phyloP scores from a whole-genome alignment of 2,113 vertebrate genomes.

The Notarius quadriscutis region DNA sequence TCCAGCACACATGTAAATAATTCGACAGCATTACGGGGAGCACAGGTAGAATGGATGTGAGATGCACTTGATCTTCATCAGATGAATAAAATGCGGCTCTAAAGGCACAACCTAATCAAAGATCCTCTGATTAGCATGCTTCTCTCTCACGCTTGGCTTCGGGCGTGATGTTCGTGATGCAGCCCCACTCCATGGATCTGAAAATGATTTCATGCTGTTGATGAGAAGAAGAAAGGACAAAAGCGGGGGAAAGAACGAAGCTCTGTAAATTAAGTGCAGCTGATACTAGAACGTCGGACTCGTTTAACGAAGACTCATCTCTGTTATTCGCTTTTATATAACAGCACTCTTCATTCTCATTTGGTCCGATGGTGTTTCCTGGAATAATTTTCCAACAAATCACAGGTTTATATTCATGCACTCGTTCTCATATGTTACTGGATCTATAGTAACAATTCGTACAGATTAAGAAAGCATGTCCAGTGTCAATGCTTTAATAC shows the following conservation, averaged over 20 bases:
- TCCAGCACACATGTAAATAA: not conserved
- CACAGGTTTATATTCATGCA: not conserved
- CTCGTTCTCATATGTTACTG: not conserved
- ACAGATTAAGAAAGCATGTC: not conserved
- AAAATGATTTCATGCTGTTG: conserved; percentile 27
- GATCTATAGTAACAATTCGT: not conserved
- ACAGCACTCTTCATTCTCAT: not conserved
- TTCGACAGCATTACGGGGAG: conserved; percentile 42
- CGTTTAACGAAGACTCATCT: not conserved
- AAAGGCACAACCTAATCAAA: conserved; percentile 14
- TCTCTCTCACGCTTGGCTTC: conserved; percentile 5
- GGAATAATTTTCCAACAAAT: not conserved
- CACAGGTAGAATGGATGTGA: not conserved
- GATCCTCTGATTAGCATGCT: conserved; percentile 23
- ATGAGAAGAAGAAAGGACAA: conserved; percentile 47
- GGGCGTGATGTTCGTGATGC: not conserved
- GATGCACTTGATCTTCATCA: not conserved
- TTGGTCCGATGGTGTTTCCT: not conserved
- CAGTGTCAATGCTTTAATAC: too few species aligned
- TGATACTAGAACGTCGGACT: conserved; percentile 76
- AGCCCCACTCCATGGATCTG: not conserved
- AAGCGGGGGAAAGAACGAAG: conserved; percentile 73
- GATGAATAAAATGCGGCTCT: not conserved
- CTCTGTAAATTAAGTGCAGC: conserved; percentile 81
- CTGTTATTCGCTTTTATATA: not conserved